Evolutionary conservation across 1,140 invertebrate genomes (phyloP).

Genomic region (Pseudobourletiella spinata): DNA sequence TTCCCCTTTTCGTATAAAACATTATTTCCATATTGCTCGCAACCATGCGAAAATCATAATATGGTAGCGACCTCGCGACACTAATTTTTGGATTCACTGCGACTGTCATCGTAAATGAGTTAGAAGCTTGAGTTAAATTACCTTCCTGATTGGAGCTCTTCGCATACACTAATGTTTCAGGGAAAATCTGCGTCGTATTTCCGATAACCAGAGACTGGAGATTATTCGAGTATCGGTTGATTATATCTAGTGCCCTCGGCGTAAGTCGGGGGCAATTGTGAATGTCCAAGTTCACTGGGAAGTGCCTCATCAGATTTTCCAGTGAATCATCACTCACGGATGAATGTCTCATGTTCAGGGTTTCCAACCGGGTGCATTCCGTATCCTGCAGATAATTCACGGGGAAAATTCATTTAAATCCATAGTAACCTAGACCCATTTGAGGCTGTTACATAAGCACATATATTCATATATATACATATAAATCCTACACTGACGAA

Average conservation of each 20-base stretch:
- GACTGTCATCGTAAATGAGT: too few relatives aligned
- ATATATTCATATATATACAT: too few relatives aligned
- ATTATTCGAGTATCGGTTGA: slow-evolving; percentile 45
- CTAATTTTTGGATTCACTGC: too few relatives aligned
- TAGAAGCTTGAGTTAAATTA: too few relatives aligned
- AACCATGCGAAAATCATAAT: too few relatives aligned
- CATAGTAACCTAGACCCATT: too few relatives aligned
- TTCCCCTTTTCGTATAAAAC: too few relatives aligned
- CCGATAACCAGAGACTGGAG: slow-evolving; percentile 42
- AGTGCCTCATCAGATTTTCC: slow-evolving; percentile 56
- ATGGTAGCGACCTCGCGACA: too few relatives aligned
- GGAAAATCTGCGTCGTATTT: slow-evolving; percentile 35
- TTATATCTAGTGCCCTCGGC: slow-evolving; percentile 47
- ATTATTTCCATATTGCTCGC: too few relatives aligned
- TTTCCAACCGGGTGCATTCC: slow-evolving; percentile 54
- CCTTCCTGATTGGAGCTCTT: slow-evolving; percentile 4
- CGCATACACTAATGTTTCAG: slow-evolving; percentile 13
- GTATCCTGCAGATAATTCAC: slow-evolving; percentile 60
- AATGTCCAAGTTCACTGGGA: slow-evolving; percentile 61
- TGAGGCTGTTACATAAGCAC: too few relatives aligned
- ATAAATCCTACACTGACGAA: too few relatives aligned
- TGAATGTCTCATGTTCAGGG: slow-evolving; percentile 56
- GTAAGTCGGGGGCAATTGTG: slow-evolving; percentile 60
- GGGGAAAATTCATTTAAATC: too few relatives aligned
- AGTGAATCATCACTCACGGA: slow-evolving; percentile 58